phyloP scores from a whole-genome alignment of 1,140 invertebrate genomes.

The Alviniconcha marisindica region DNA sequence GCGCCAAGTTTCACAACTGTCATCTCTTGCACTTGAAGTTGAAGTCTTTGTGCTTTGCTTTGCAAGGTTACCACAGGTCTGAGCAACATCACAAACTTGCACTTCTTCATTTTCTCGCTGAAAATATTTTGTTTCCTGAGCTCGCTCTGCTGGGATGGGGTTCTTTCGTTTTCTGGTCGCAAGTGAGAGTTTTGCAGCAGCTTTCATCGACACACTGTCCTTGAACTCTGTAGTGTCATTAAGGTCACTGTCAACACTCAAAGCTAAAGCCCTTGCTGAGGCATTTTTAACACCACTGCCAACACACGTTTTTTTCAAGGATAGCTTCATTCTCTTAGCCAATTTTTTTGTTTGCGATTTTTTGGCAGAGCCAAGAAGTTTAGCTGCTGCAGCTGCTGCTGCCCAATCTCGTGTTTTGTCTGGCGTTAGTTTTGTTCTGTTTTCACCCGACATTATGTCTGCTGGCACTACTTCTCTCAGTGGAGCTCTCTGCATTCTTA shows the following conservation, averaged over 20 bases:
- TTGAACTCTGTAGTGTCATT: constrained; percentile 21
- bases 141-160: neutral
- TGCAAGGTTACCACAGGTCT: neutral
- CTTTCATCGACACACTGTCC: neutral
- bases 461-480: neutral
- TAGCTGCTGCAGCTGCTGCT: constrained; percentile 12
- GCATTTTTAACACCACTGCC: neutral
- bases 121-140: neutral
- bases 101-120: neutral
- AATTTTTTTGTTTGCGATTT: constrained; percentile 10
- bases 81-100: neutral
- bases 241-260: neutral
- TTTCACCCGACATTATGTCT: neutral
- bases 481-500: constrained; percentile 1
- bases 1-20: neutral
- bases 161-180: neutral
- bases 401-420: neutral
- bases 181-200: neutral
- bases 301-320: neutral
- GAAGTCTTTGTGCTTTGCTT: neutral
- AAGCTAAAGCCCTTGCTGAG: constrained; percentile 1
- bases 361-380: constrained; percentile 22
- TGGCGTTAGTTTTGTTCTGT: neutral
- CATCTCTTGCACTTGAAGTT: neutral
- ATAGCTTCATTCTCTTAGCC: constrained; percentile 7